Conservation (phyloP, 1,140 invertebrate species). For the Drepana arcuata region DNA sequence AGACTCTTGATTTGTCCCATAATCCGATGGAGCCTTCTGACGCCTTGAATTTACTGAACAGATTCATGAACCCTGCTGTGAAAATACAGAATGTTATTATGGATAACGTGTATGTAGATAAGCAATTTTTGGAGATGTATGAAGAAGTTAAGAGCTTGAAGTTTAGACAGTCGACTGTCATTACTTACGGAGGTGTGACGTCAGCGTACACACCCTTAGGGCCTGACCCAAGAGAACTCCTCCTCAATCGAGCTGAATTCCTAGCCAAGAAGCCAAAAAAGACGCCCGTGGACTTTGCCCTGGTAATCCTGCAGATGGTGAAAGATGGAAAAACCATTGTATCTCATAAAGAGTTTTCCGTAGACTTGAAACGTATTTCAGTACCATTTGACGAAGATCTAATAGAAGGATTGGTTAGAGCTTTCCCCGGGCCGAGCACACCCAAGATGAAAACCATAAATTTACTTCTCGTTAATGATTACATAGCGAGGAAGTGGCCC, state of each 20-base stretch:
- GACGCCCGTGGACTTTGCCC: constrained; percentile 28
- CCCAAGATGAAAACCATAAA: constrained; percentile 29
- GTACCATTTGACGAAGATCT: constrained; percentile 30
- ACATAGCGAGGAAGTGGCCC: constrained; percentile 46
- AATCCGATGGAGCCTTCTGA: constrained; percentile 58
- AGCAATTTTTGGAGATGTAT: constrained; percentile 26
- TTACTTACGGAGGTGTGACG: constrained; percentile 34
- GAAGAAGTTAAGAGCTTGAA: constrained; percentile 21
- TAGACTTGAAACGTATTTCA: constrained; percentile 13
- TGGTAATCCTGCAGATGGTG: constrained; percentile 28
- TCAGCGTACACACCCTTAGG: constrained; percentile 12
- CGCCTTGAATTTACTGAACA: constrained; percentile 30
- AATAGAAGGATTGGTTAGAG: constrained; percentile 27
- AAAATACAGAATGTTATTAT: constrained; percentile 37
- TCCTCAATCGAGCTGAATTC: constrained; percentile 38
- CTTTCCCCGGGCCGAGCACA: constrained; percentile 26
- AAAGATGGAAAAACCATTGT: constrained; percentile 29
- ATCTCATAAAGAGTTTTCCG: constrained; percentile 26
- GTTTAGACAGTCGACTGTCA: constrained; percentile 21
- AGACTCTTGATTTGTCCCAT: constrained; percentile 52
- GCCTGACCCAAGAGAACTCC: constrained; percentile 36
- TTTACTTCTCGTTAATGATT: constrained; percentile 32
- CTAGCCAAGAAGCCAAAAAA: constrained; percentile 32
- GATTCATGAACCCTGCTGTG: constrained; percentile 24
- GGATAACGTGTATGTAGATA: constrained; percentile 35